Percentiles rank a stretch among this genome's conserved stretches.
Evolutionary conservation across 2,113 vertebrate species (phyloP).

Genomic region (Zootoca vivipara): DNA sequence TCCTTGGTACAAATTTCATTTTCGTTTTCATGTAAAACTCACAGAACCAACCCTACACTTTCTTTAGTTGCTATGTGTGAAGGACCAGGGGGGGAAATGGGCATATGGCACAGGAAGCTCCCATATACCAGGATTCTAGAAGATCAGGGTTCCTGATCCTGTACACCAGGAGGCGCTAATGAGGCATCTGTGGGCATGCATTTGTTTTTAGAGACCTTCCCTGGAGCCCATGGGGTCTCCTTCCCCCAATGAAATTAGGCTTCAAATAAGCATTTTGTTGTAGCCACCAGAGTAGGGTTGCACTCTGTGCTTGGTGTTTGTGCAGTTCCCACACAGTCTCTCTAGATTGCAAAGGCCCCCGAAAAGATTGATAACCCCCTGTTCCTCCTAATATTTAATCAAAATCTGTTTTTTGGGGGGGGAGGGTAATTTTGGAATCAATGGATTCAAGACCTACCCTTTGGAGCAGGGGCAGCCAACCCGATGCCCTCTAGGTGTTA

Average conservation of each 20-base stretch:
- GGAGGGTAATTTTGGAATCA: neutral
- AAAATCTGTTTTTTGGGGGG: neutral
- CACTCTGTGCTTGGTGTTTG: no score
- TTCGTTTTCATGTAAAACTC: neutral
- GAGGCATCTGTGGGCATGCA: no score
- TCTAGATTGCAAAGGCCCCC: no score
- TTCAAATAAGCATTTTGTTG: no score
- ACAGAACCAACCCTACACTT: neutral
- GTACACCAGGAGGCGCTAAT: no score
- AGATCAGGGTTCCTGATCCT: neutral
- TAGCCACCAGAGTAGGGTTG: no score
- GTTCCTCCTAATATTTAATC: neutral
- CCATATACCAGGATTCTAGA: neutral
- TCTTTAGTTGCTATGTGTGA: neutral
- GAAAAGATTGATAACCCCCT: no score
- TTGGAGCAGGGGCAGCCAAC: neutral
- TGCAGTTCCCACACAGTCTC: no score
- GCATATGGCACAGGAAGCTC: neutral
- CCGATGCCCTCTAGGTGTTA: neutral
- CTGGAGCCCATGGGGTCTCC: no score
- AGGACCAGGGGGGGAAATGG: neutral
- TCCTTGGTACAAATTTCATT: neutral
- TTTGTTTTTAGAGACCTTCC: no score
- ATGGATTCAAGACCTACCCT: neutral
- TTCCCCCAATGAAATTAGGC: no score